A percentile compares a stretch with the other conserved stretches of the same genome.
phyloP scores from a whole-genome alignment of 2,113 vertebrate genomes.

The Sigmodon hispidus region DNA sequence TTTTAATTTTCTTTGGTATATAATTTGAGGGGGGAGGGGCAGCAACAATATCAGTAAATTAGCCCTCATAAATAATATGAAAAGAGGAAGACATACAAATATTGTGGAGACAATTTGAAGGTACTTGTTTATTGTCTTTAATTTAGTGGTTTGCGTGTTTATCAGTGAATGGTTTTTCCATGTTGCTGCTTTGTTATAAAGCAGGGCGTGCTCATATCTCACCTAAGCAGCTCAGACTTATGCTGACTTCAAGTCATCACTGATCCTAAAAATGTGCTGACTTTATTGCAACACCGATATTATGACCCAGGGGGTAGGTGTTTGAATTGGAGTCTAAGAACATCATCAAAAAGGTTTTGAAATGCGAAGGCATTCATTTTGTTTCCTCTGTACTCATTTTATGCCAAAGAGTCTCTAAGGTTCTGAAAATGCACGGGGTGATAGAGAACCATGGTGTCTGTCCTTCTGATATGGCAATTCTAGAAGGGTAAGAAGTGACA shows the following conservation, averaged over 20 bases:
- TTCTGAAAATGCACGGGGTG: neutral
- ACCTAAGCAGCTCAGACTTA: constrained; percentile 55
- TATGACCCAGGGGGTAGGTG: constrained; percentile 63
- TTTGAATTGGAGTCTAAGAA: constrained; percentile 70
- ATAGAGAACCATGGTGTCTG: neutral
- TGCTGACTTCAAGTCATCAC: constrained; percentile 65
- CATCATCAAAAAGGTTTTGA: constrained; percentile 62
- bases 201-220: constrained; percentile 40
- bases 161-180: constrained; percentile 64
- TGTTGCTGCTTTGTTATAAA: constrained; percentile 75
- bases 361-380: constrained; percentile 65
- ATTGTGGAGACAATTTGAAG: constrained; percentile 60
- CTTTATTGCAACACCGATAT: constrained; percentile 58
- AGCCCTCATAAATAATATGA: constrained; percentile 71
- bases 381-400: constrained; percentile 50
- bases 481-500: neutral
- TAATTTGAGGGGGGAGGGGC: constrained; percentile 67
- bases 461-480: neutral
- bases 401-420: constrained; percentile 2
- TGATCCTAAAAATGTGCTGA: constrained; percentile 81
- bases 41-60: constrained; percentile 76
- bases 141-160: constrained; percentile 62
- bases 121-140: constrained; percentile 76
- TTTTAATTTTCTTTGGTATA: constrained; percentile 79
- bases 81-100: constrained; percentile 55